Evolutionary conservation across 30 jellyfish, hydroid and myxozoan species (phyloP).

Genomic region (Phacellophora camtschatica): DNA sequence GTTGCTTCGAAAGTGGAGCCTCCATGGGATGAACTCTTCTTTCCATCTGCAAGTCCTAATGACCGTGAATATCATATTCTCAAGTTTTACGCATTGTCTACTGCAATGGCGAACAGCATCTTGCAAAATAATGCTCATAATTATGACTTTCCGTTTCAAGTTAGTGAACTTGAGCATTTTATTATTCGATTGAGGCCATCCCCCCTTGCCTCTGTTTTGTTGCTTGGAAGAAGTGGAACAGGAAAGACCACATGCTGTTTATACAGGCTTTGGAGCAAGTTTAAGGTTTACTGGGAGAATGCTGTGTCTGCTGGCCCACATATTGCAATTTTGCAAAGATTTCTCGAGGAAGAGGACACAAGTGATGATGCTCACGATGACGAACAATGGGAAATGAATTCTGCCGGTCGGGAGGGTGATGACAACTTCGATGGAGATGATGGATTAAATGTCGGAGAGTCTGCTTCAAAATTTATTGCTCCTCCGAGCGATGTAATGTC

Average conservation of each 20-base stretch:
- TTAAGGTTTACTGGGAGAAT: conserved; percentile 74
- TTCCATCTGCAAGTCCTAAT: conserved; percentile 85
- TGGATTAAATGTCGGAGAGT: neutral
- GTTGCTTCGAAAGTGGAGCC: neutral
- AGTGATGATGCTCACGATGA: neutral
- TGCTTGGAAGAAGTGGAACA: conserved; percentile 95
- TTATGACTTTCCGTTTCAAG: conserved; percentile 81
- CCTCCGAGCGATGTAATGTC: neutral
- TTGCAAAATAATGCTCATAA: conserved; percentile 8
- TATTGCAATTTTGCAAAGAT: conserved; percentile 46
- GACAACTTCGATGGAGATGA: neutral
- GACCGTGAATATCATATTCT: conserved; percentile 65
- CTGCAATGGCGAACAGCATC: conserved; percentile 65
- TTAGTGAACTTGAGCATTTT: conserved; percentile 66
- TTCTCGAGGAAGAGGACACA: neutral
- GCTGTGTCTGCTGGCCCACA: conserved; percentile 74
- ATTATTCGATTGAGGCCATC: conserved; percentile 56
- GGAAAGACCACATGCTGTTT: conserved; percentile 97
- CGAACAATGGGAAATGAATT: neutral
- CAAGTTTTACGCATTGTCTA: conserved; percentile 71
- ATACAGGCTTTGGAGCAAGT: conserved; percentile 81
- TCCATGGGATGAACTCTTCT: neutral
- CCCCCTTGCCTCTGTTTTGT: conserved; percentile 56
- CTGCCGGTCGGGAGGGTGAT: neutral
- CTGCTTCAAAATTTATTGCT: neutral